Base-by-base conservation (phyloP, 30 jellyfish, hydroid and myxozoan genomes). In the Aurelia sp. region DNA sequence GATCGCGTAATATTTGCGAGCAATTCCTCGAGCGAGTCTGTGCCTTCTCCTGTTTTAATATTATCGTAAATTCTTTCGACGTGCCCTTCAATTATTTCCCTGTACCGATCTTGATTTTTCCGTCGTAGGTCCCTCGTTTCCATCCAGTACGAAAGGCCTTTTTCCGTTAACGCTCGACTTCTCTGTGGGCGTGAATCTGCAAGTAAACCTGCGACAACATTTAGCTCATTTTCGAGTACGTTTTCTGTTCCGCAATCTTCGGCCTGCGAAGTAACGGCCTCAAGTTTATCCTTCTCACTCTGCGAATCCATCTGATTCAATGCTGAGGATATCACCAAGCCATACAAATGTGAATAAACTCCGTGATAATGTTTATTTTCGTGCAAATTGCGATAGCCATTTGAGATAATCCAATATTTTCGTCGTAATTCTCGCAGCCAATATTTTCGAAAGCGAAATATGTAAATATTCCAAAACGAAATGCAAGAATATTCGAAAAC, bases 61-160 rank as follows among this genome's bases (percentile, higher is more conserved):
- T 40, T 73, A 21, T 52, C 85, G 22, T 73, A 73, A 52, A 73
- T 73, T 73, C 85, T 13, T 44, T 44, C 72, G 16, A 48, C 22
- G n/a, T 74, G 85, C 20, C 85, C 85, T 74, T 74, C 85, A 74
- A 74, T 74, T 12, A 53, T 48, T 41, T 44, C 22, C 85, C 85
- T 74, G 85, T 13, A 74, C 67, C 85, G 85, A 27, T 74, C 72
- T 74, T 74, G 48, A 51, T 18, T 74, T 74, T 74, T 48, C 51
- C 85, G 13, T 74, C 85, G 40, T 48, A 11, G 67, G 4, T 74
- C 85, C 85, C 72, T 74, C 67, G 55, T 74, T 41, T 74, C 85
- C 67, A 74, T 48, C 85, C 85, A 50, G 72, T 74, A 50, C 17
- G 85, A 52, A 74, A 74, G 41, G 55, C 72, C 85, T 68, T 48